Percentiles rank a stretch among this genome's conserved stretches.
Conservation (phyloP, 2,888 invertebrate genomes). For the Ophioninae sp. region DNA sequence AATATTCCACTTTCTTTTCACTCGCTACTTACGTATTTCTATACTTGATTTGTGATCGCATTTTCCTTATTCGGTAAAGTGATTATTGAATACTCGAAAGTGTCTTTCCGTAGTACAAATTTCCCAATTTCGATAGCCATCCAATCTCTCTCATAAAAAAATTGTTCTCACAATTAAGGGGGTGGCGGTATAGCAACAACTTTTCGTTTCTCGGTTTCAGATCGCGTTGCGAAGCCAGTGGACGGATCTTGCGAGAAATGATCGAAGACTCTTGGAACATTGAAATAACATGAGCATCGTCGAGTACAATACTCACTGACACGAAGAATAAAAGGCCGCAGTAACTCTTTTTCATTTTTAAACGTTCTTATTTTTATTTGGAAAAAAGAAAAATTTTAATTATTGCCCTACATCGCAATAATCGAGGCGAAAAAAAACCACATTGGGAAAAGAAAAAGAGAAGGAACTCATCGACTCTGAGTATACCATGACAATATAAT, state of each 20-base stretch:
- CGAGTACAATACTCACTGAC: conserved; percentile 14
- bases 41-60: no score
- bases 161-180: not conserved
- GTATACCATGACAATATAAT: conserved; percentile 61
- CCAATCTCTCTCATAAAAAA: not conserved
- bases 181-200: not conserved
- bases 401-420: conserved; percentile 30
- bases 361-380: conserved; percentile 16
- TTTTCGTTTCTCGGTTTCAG: conserved; percentile 38
- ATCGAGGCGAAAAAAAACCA: conserved; percentile 20
- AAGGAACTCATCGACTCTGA: conserved; percentile 14
- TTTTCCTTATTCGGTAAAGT: not conserved
- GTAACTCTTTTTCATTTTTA: conserved; percentile 10
- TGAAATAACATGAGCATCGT: conserved; percentile 48
- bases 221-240: conserved; percentile 6
- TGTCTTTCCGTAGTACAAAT: not conserved
- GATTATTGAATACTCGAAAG: not conserved
- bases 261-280: conserved; percentile 19
- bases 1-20: not conserved
- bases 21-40: not conserved
- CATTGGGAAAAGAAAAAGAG: not conserved
- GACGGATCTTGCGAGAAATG: conserved; percentile 14
- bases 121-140: not conserved
- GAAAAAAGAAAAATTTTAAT: conserved; percentile 19
- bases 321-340: conserved; percentile 11